Conservation (phyloP, 2,797 vertebrate genomes). For the Forpus xanthops region DNA sequence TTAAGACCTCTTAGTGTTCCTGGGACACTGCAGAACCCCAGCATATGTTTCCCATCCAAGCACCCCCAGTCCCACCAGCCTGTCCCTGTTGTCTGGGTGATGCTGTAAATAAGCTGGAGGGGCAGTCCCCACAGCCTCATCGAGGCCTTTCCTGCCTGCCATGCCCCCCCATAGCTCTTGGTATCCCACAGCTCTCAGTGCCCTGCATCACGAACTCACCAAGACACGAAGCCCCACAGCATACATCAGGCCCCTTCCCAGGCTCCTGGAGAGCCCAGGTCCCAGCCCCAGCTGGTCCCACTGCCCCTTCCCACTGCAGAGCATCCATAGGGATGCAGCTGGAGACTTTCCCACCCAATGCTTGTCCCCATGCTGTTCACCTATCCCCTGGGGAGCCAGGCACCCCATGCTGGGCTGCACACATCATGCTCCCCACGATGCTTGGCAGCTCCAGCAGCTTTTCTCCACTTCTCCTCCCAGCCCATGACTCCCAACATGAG, state of each 20-base stretch:
- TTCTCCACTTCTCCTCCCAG: neutral
- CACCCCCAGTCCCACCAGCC: neutral
- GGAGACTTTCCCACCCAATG: neutral
- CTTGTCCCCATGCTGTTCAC: neutral
- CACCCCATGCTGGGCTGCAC: neutral
- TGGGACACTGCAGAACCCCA: neutral
- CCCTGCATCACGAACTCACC: neutral
- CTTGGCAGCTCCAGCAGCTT: conserved; percentile 25
- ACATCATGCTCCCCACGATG: neutral
- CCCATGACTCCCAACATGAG: conserved; percentile 33
- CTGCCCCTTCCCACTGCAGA: neutral
- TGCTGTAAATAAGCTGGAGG: neutral
- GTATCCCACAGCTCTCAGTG: neutral
- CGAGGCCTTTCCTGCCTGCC: neutral
- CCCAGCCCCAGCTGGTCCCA: neutral
- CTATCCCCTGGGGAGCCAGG: neutral
- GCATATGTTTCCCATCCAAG: neutral
- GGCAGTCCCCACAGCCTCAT: neutral
- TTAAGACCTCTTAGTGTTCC: neutral
- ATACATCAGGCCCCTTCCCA: neutral
- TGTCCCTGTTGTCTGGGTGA: neutral
- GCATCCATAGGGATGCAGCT: accelerated
- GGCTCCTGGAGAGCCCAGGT: neutral
- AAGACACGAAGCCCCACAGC: neutral
- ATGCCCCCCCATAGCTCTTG: neutral